phyloP scores from a whole-genome alignment of 2,113 vertebrate genomes.

The Seriola dumerili region DNA sequence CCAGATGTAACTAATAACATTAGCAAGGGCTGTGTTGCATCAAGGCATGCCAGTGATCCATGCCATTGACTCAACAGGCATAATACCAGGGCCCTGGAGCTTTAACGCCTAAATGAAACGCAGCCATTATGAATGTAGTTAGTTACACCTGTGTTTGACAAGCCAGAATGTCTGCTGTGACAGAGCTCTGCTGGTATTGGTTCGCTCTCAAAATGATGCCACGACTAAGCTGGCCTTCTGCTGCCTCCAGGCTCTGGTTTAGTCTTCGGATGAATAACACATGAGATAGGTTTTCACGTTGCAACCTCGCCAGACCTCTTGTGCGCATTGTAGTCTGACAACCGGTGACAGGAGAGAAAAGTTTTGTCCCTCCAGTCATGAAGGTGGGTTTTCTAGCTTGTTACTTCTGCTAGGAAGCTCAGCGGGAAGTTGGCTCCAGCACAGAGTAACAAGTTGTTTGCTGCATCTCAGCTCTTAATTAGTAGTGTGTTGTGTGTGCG shows the following conservation, averaged over 20 bases:
- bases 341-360: conserved; percentile 41
- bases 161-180: conserved; percentile 18
- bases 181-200: conserved; percentile 15
- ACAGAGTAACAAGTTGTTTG: conserved; percentile 14
- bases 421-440: conserved; percentile 5
- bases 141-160: conserved; percentile 6
- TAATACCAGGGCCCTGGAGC: background rate
- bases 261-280: conserved; percentile 73
- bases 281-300: conserved; percentile 70
- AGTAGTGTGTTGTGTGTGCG: background rate
- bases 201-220: conserved; percentile 38
- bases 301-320: conserved; percentile 44
- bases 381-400: conserved; percentile 61
- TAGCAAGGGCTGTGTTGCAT: background rate
- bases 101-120: background rate
- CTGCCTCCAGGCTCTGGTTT: conserved; percentile 65
- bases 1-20: conserved; percentile 12
- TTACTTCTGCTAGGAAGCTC: conserved; percentile 31
- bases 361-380: conserved; percentile 47
- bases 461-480: background rate
- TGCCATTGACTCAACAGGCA: conserved; percentile 6
- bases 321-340: conserved; percentile 37
- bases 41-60: background rate
- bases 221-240: background rate
- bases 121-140: conserved; percentile 3